Evolutionary conservation across 1,140 invertebrate genomes (phyloP), one percentile per base, ranked within the genome.

Genomic region (Cataglyphis hispanica): DNA sequence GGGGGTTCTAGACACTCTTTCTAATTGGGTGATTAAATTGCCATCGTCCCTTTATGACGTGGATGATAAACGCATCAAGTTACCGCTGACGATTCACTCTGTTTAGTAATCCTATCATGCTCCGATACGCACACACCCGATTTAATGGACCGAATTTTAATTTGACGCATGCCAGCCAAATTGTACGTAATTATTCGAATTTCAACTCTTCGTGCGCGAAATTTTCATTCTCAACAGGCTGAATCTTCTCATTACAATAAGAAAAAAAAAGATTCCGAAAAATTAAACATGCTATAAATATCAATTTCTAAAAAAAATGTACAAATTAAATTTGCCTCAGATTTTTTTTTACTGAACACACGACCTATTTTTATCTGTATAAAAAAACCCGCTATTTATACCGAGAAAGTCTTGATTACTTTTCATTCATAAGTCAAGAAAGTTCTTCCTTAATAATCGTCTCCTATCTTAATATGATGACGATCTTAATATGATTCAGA

Each of bases 1-100:
- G 31, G 31, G 31, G 31, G 31, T 7, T 56, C 27, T 53, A 50
- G 77, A 72, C 43, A 16, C 37, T 31, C 34, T 60, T 76, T 61
- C 66, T 84, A 89, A 89, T 89, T 61, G 67, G 76, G 78, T 74
- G 85, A 89, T 89, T 76, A 89, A 89, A 89, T 89, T 63, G 74
- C 37, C 50, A 5, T 19, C 19, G 86, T 61, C 22, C 40, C 50
- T 84, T 46, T 56, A 27, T 34, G 25, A 56, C 13, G 40, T 43
- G 53, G 16, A 53, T 40, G 70, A 86, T 61, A 37, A 43, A 89
- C 43, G 58, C 77, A 66, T 89, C 77, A 67, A 58, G 67, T 89
- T 89, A 74, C 66, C 25, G 63, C 66, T 61, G 27, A 11, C 43
- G 63, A 64, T 83, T 66, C 58, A 69, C 61, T n/a, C 61, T 16